Base-by-base conservation (phyloP, 2,888 invertebrate genomes). In the Herminia tarsipennalis region DNA sequence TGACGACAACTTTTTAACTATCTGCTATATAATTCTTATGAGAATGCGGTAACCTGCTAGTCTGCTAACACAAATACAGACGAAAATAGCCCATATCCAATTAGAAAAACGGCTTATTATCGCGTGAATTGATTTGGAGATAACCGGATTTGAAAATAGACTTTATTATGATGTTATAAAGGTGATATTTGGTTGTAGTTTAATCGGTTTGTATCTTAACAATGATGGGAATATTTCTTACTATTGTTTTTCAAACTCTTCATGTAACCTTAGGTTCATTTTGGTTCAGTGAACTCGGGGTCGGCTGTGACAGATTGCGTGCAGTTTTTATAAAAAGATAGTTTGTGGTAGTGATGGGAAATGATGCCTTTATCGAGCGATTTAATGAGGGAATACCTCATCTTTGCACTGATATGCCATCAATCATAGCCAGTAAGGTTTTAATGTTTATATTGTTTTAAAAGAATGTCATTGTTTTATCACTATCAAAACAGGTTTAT, bases 181-280 rank as follows among this genome's bases (percentile, higher is more conserved):
- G 65, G 49, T 38, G 12, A 39, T 41, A 63, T 47, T 72, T 12
- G 25, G 9, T 35, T 55, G 57, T 49, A 45, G 20, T 27, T 25
- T 18, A 20, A 24, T 44, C 48, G 56, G 43, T 54, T 42, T 50
- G 53, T 54, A 44, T 49, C 52, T 65, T 61, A 76, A 78, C 70
- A 70, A 70, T 70, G 76, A 82, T 86, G 87, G 78, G 86, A 88
- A 81, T 69, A 55, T 65, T 71, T 62, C 60, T 50, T 56, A 73
- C 70, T 64, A 85, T 86, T 85, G 86, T 86, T 75, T 82, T 77
- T 72, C 63, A 53, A 66, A 70, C 72, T 76, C 76, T 76, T 68
- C 74, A 71, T 40, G 53, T 70, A 75, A 77, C 83, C 84, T 84
- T 83, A 76, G 67, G 76, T 75, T 75, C 65, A 72, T 66, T 73